phyloP scores from a whole-genome alignment of 2,797 vertebrate genomes.

The Rhinoraja longicauda region DNA sequence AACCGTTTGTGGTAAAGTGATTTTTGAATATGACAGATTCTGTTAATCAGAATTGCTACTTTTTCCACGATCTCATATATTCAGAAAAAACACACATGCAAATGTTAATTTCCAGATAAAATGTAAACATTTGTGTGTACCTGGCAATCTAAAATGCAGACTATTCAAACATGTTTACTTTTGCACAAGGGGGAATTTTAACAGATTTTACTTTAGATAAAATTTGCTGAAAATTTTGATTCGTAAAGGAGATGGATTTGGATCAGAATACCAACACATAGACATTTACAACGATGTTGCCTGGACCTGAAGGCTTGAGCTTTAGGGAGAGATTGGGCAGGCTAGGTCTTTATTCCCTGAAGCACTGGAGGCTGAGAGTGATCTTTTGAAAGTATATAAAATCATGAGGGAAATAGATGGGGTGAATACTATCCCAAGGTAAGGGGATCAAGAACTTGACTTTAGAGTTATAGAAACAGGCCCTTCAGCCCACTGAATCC shows the following conservation, averaged over 20 bases:
- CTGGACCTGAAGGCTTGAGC: no score
- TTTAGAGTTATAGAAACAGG: no score
- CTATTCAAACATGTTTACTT: neutral
- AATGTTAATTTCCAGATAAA: neutral
- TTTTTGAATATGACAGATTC: neutral
- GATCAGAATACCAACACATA: neutral
- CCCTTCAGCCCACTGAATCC: no score
- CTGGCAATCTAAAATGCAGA: neutral
- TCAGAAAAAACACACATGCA: constrained; percentile 20
- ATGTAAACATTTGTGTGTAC: neutral
- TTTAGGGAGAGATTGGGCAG: no score
- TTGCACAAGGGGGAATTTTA: neutral
- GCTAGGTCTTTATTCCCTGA: no score
- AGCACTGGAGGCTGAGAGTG: no score
- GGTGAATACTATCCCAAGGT: no score
- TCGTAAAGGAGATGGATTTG: neutral
- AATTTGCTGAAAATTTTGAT: neutral
- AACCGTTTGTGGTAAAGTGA: neutral
- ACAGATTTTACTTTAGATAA: neutral
- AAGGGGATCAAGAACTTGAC: no score
- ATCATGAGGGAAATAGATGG: no score
- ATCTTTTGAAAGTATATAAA: no score
- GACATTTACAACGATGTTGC: no score
- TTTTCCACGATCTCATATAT: neutral
- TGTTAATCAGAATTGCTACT: neutral